phyloP scores from a whole-genome alignment of 2,888 invertebrate species.

The Saturnia japonica region DNA sequence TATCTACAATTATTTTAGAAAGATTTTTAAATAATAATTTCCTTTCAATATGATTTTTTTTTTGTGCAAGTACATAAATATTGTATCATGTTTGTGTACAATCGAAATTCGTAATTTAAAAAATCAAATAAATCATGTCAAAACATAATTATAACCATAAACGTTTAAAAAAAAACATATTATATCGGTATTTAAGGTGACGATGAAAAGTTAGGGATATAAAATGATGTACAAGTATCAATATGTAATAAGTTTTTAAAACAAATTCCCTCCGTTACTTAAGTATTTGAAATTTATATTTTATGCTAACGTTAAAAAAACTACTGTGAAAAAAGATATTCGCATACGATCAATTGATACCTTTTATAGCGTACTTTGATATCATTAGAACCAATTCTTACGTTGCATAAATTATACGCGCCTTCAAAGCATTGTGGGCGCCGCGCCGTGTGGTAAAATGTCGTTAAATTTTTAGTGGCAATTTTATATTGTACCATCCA shows the following conservation, averaged over 20 bases:
- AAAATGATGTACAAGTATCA: too few species aligned
- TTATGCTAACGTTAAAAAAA: too few species aligned
- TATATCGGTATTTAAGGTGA: too few species aligned
- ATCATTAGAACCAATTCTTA: constrained; percentile 11
- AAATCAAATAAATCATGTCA: too few species aligned
- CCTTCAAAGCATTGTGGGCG: constrained; percentile 33
- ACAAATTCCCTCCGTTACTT: too few species aligned
- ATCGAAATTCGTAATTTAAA: too few species aligned
- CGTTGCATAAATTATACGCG: constrained; percentile 27
- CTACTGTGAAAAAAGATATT: neutral
- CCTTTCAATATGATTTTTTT: neutral
- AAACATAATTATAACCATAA: too few species aligned
- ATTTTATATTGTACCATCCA: constrained; percentile 49
- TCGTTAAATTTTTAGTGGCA: constrained; percentile 62
- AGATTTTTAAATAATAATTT: neutral
- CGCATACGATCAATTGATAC: neutral
- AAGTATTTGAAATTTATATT: too few species aligned
- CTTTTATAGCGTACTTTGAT: neutral
- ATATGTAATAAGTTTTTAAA: too few species aligned
- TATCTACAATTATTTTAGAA: neutral
- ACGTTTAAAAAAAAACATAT: too few species aligned
- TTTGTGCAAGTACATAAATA: neutral
- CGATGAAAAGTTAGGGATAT: too few species aligned
- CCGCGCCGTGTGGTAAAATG: constrained; percentile 35
- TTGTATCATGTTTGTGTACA: neutral